phyloP scores from a whole-genome alignment of 2,888 invertebrate species.

The Alcis repandata region DNA sequence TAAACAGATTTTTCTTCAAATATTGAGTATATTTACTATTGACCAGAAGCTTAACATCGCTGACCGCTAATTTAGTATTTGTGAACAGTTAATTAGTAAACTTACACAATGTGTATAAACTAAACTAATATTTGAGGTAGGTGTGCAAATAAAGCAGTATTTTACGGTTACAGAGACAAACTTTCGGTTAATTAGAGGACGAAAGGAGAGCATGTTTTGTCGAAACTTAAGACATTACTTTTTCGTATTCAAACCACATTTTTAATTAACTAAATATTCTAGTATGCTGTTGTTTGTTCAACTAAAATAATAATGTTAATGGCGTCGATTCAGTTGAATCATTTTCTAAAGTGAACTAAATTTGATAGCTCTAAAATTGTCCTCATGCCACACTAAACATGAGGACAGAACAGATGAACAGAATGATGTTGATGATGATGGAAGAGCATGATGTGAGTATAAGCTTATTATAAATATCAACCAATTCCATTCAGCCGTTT shows the following conservation, averaged over 20 bases:
- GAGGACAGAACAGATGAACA: no score
- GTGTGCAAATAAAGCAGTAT: background rate
- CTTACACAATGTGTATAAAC: conserved; percentile 22
- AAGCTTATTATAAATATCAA: no score
- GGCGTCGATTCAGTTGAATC: background rate
- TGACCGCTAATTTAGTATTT: conserved; percentile 8
- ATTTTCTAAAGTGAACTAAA: no score
- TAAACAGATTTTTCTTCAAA: background rate
- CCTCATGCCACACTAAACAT: no score
- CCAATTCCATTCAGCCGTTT: no score
- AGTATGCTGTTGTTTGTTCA: no score
- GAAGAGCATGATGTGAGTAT: no score
- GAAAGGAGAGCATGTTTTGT: background rate
- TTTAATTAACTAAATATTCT: no score
- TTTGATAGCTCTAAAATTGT: no score
- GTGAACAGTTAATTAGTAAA: conserved; percentile 15
- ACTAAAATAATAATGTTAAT: background rate
- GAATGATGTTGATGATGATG: no score
- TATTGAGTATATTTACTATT: background rate
- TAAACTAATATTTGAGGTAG: conserved; percentile 17
- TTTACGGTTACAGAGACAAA: conserved; percentile 7
- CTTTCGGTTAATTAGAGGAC: background rate
- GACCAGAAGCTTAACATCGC: background rate
- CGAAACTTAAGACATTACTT: background rate
- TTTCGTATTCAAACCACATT: no score